Base-by-base conservation (phyloP, 2,113 vertebrate species). In the Nesoenas mayeri region DNA sequence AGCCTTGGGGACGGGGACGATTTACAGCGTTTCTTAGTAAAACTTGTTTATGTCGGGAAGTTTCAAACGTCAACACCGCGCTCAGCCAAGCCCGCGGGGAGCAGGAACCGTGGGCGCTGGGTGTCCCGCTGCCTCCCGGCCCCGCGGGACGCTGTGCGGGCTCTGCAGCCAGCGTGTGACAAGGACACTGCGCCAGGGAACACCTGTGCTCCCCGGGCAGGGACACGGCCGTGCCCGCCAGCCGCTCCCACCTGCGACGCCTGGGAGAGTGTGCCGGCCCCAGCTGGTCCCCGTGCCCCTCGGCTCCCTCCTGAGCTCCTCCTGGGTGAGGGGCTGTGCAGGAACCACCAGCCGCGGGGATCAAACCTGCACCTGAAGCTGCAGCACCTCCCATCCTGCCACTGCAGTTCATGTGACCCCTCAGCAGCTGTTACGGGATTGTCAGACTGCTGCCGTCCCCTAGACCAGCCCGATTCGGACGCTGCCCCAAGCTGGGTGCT, bases 1-100 rank as follows among this genome's bases (percentile, higher is more conserved):
- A 83, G 74, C 78, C 79, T 29, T 48, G 18, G 40, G 66, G 38
- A 32, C 1, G 47, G 40, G 53, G 47, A 16, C 6, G 28, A 83
- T 38, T 87, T 79, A 80, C 82, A 85, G 78, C 79, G 28, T 26
- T 94, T 87, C 60, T 92, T 88, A 84, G 93, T 85, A 87, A 89
- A 96, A 67, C 48, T 50, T 67, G 69, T 70, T 87, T 66, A 53
- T 87, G 89, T 81, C 6, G 15, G 93, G 89, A 96, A 96, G 91
- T 96, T 85, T 87, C 94, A 56, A 20, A 91, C 82, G 94, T 95
- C 96, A 96, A 32, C 82, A 13, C 29, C 0, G 11, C 3, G 2
- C 80, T 67, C 48, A 71, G 86, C 74, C 50, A 60, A 85, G 47
- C 28, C 47, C 7, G 61, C 2, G 17, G 62, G 69, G 69, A 72